phyloP scores from a whole-genome alignment of 2,113 vertebrate species.

The Caranx ignobilis region DNA sequence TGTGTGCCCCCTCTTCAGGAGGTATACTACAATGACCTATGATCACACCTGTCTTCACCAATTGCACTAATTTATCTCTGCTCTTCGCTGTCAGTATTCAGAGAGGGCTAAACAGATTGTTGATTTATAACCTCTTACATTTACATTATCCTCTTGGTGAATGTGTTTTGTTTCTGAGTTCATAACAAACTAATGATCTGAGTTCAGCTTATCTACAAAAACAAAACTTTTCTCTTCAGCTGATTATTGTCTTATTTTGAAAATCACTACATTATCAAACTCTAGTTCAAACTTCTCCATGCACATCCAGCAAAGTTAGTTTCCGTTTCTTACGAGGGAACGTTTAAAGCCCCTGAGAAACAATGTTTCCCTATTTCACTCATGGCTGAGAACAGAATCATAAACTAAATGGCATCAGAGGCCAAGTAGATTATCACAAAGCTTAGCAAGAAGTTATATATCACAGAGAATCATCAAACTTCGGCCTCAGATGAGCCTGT shows the following conservation, averaged over 20 bases:
- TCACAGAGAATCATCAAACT: constrained; percentile 25
- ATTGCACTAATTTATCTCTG: background rate
- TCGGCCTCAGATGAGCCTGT: constrained; percentile 18
- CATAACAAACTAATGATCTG: background rate
- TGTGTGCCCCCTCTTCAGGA: background rate
- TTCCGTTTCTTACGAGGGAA: background rate
- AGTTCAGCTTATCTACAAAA: background rate
- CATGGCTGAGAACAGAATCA: constrained; percentile 1
- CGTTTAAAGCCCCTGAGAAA: background rate
- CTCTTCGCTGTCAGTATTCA: background rate
- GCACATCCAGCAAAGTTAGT: background rate
- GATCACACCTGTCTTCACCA: background rate
- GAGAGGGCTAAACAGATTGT: background rate
- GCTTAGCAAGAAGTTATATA: constrained; percentile 16
- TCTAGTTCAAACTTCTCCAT: background rate
- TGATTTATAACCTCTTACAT: constrained; percentile 17
- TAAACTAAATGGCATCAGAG: constrained; percentile 4
- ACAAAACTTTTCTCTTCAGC: background rate
- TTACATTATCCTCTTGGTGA: background rate
- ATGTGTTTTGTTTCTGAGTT: background rate
- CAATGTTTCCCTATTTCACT: background rate
- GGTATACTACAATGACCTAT: background rate
- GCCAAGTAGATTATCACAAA: constrained; percentile 1
- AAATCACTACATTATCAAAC: background rate
- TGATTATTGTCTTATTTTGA: background rate